These are phyloP conservation scores for Drosophila obscura DNA, from an alignment of 1,140 invertebrate species.

Conservation along the genomic window DNA sequence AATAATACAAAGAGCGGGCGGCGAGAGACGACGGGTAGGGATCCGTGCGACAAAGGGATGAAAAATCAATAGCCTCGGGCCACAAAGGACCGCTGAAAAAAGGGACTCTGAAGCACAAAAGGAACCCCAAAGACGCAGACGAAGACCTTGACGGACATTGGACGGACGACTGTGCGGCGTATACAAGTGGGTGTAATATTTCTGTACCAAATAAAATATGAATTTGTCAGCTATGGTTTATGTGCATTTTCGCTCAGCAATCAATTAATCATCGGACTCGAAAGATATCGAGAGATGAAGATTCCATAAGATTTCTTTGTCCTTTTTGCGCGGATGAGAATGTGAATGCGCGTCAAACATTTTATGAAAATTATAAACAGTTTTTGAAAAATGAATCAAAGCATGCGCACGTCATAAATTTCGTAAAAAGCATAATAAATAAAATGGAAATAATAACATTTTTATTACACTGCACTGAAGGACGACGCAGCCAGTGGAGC, in stretches of 20 bases:
- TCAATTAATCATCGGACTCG: constrained; percentile 45
- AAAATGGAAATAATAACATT: constrained; percentile 82
- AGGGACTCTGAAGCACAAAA: constrained; percentile 19
- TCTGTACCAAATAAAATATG: constrained; percentile 79
- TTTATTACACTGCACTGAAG: constrained; percentile 70
- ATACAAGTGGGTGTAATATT: constrained; percentile 62
- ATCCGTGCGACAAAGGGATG: constrained; percentile 46
- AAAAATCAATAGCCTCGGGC: constrained; percentile 74
- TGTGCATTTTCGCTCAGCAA: constrained; percentile 38
- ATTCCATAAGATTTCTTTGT: not conserved
- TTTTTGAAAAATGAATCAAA: constrained; percentile 76
- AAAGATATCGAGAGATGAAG: too few species aligned
- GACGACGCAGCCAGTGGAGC: constrained; percentile 15
- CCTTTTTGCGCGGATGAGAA: constrained; percentile 15
- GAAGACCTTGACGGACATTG: not conserved
- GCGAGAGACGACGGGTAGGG: constrained; percentile 19
- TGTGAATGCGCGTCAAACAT: constrained; percentile 32
- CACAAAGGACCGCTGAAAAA: constrained; percentile 53
- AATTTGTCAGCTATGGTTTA: constrained; percentile 82
- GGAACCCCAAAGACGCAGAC: constrained; percentile 19
- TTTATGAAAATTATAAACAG: constrained; percentile 56
- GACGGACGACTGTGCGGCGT: not conserved
- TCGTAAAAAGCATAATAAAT: constrained; percentile 79
- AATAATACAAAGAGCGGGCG: constrained; percentile 75
- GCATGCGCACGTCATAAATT: constrained; percentile 81